Conservation (phyloP, 2,888 invertebrate genomes). For the Drosophila mettleri region DNA sequence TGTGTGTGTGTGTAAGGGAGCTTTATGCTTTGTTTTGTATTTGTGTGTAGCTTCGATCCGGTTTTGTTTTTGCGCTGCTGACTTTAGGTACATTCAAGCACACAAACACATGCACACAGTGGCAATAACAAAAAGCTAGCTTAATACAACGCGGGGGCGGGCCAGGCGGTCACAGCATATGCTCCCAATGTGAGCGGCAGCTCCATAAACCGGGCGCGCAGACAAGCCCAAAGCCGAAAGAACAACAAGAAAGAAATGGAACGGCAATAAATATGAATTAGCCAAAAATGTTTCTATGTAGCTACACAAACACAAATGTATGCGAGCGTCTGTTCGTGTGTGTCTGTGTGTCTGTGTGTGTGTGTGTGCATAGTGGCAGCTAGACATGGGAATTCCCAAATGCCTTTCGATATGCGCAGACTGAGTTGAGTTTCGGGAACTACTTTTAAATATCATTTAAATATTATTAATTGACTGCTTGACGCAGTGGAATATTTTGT, state of each 20-base stretch:
- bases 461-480: slow-evolving; percentile 35
- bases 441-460: slow-evolving; percentile 22
- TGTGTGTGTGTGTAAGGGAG: slow-evolving; percentile 56
- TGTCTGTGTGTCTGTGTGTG: not conserved
- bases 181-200: slow-evolving; percentile 34
- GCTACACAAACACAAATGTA: not conserved
- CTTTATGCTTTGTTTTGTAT: slow-evolving; percentile 58
- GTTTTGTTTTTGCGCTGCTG: slow-evolving; percentile 50
- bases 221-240: slow-evolving; percentile 48
- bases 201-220: slow-evolving; percentile 44
- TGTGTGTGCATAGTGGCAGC: not conserved
- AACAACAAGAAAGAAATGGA: slow-evolving; percentile 55
- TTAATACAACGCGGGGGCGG: slow-evolving; percentile 7
- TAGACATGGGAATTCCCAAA: slow-evolving; percentile 60
- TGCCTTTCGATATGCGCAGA: slow-evolving; percentile 45
- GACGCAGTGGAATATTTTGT: not conserved
- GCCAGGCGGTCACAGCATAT: slow-evolving; percentile 40
- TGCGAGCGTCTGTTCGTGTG: not conserved
- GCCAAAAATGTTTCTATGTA: slow-evolving; percentile 47
- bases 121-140: slow-evolving; percentile 40
- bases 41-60: slow-evolving; percentile 59
- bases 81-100: slow-evolving; percentile 42
- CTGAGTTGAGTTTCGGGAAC: slow-evolving; percentile 12
- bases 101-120: not conserved
- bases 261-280: slow-evolving; percentile 64